Evolutionary conservation across 2,888 invertebrate species (phyloP).

Genomic region (Corythucha ciliata): DNA sequence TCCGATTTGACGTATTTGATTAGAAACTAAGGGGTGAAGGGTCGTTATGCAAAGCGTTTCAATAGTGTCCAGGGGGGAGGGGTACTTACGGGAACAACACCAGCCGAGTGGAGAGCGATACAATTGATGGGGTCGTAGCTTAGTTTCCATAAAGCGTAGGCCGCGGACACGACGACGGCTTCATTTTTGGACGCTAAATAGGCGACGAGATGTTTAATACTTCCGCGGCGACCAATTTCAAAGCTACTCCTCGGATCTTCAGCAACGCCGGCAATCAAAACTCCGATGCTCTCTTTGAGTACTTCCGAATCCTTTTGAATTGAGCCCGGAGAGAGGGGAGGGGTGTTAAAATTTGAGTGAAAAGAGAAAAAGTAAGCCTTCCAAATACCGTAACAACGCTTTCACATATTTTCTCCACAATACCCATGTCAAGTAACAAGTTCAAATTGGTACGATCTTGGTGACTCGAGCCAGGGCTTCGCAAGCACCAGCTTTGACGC

Average conservation of each 20-base stretch:
- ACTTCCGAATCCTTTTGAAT: background rate
- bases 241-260: conserved; percentile 16
- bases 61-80: conserved; percentile 6
- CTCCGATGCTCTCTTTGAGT: conserved; percentile 17
- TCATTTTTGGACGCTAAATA: conserved; percentile 7
- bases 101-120: conserved; percentile 15
- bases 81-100: conserved; percentile 22
- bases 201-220: conserved; percentile 17
- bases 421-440: conserved; percentile 20
- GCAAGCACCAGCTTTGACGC: conserved; percentile 21
- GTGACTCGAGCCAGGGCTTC: conserved; percentile 22
- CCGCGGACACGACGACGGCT: conserved; percentile 14
- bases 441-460: conserved; percentile 19
- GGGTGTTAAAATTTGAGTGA: background rate
- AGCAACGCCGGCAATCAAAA: conserved; percentile 22
- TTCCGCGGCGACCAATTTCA: conserved; percentile 17
- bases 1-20: conserved; percentile 20
- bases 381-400: background rate
- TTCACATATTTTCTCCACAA: conserved; percentile 15
- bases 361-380: background rate
- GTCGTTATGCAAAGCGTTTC: conserved; percentile 20
- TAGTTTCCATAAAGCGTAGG: conserved; percentile 21
- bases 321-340: background rate
- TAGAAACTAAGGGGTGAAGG: conserved; percentile 18
- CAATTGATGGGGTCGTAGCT: conserved; percentile 20